Evolutionary conservation across 1,140 invertebrate species (phyloP), one percentile per base, ranked within the genome.

Genomic region (Chironomus striatipennis): DNA sequence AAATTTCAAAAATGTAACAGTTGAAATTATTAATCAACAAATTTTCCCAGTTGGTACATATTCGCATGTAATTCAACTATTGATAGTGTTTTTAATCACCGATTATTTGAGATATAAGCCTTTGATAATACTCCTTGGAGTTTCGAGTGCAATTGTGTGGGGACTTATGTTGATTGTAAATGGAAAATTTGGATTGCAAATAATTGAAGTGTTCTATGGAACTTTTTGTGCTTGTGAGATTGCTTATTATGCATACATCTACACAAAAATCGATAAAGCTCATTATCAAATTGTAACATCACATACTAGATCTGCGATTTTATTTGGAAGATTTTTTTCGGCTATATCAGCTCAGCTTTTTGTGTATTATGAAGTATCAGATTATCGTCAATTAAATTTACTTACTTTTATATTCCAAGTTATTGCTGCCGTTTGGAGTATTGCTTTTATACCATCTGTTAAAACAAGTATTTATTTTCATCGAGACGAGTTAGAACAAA

Each of bases 221-320:
- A 84, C 93, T 10, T 93, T 93, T 78, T 89, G 93, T 80, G 93
- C 95, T 0, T 89, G 93, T 9, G 95, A 97, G 84, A 90, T 97
- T 0, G 94, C 94, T 0, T 97, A 97, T 83, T 93, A 90, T 77
- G 95, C 94, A 0, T 98, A 97, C 78, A 94, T 97, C 76, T 98
- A 97, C 84, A 93, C 94, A 12, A 93, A 95, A 86, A 94, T 96
- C 67, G 86, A 89, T 75, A 87, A 85, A 77, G 84, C 87, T 74
- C 85, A 90, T 80, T 94, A 91, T 83, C 87, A 91, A 78, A 85
- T 87, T 78, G 91, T 93, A 1, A 92, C 93, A 0, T 87, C 90
- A 5, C 88, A 90, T 78, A 91, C 90, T 0, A 85, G 90, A 78
- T 88, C 88, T n/a, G 90, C 91, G 7, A 84, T 87, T 77, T 84